These are phyloP conservation scores for Collichthys lucidus DNA, from an alignment of 2,113 vertebrate genomes.

Conservation along the genomic window DNA sequence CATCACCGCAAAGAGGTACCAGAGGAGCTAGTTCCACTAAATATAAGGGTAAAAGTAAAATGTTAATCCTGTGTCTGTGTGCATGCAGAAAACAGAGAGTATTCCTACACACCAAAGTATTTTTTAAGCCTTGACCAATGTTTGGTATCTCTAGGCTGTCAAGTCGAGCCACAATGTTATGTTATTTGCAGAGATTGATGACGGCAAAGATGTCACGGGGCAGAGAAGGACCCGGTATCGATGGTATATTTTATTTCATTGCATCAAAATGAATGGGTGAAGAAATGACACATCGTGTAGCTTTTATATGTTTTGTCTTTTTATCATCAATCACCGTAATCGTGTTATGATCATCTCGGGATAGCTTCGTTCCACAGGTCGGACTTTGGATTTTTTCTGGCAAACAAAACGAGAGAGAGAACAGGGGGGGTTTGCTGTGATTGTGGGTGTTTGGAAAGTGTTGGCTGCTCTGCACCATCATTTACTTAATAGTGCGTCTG, in stretches of 20 bases:
- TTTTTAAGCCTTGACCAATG: slow-evolving; percentile 24
- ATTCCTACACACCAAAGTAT: slow-evolving; percentile 12
- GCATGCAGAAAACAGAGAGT: not conserved
- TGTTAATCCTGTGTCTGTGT: slow-evolving; percentile 44
- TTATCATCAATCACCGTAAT: not conserved
- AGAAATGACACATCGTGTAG: not conserved
- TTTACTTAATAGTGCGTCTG: slow-evolving; percentile 76
- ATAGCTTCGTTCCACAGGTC: slow-evolving; percentile 38
- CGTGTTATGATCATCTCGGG: slow-evolving; percentile 17
- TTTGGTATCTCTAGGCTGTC: slow-evolving; percentile 18
- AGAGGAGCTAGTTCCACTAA: slow-evolving; percentile 70
- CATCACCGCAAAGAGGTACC: slow-evolving; percentile 76
- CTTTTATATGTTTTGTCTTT: slow-evolving; percentile 12
- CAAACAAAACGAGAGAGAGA: not conserved
- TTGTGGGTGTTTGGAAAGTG: slow-evolving; percentile 69
- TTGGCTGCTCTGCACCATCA: slow-evolving; percentile 70
- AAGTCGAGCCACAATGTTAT: slow-evolving; percentile 12
- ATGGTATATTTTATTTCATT: slow-evolving; percentile 4
- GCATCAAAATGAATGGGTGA: not conserved
- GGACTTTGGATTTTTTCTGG: slow-evolving; percentile 38
- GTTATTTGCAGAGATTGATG: slow-evolving; percentile 18
- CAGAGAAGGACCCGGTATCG: no score
- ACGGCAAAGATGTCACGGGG: not conserved
- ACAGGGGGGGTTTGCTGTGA: slow-evolving; percentile 29
- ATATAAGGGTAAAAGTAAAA: slow-evolving; percentile 66